Conservation (phyloP, 2,797 vertebrate species). For the Neosilurus mollespiculum region DNA sequence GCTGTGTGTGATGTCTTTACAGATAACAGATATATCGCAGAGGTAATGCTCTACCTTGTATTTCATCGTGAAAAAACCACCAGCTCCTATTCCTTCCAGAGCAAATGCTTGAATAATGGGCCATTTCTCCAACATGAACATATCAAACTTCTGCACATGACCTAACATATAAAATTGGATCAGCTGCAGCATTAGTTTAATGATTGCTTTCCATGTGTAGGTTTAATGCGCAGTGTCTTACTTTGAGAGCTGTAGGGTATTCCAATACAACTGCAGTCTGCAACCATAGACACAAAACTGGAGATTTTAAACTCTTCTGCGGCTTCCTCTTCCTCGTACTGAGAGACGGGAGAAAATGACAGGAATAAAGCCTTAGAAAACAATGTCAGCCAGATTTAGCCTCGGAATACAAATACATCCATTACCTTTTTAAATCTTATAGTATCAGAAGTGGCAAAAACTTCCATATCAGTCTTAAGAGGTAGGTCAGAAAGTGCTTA, state of each 20-base stretch:
- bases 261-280: constrained; percentile 87
- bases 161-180: constrained; percentile 69
- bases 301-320: constrained; percentile 98
- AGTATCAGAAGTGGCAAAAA: not conserved
- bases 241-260: constrained; percentile 92
- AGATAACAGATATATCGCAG: not conserved
- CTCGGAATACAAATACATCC: not conserved
- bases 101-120: constrained; percentile 96
- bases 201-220: not conserved
- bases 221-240: constrained; percentile 53
- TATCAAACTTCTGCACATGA: constrained; percentile 92
- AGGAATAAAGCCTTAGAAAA: not conserved
- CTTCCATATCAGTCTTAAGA: not conserved
- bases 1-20: not conserved
- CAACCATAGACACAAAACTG: constrained; percentile 97
- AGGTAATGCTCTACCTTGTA: constrained; percentile 80
- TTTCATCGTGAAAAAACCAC: constrained; percentile 96
- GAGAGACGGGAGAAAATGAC: not conserved
- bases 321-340: constrained; percentile 97
- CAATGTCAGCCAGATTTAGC: not conserved
- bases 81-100: constrained; percentile 92
- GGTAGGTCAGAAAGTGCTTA: not conserved
- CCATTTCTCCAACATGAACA: constrained; percentile 98
- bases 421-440: not conserved
- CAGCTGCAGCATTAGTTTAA: constrained; percentile 3